A percentile compares a stretch with the other conserved stretches of the same genome.
These are phyloP conservation scores for Gymnarchus niloticus DNA, from an alignment of 2,113 vertebrate genomes.

Conservation along the genomic window DNA sequence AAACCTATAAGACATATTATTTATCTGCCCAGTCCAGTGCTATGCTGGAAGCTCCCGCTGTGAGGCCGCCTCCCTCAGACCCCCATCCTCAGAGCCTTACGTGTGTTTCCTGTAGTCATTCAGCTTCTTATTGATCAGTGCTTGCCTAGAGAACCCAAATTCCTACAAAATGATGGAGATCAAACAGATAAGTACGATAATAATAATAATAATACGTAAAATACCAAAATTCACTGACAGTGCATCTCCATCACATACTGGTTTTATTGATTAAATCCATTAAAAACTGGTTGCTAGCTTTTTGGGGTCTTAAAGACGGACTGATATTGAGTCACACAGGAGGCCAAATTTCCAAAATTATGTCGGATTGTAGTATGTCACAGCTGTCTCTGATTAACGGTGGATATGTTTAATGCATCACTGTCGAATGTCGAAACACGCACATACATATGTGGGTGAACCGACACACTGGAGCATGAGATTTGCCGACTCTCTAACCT, in stretches of 20 bases:
- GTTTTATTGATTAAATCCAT: not conserved
- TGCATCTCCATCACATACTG: not conserved
- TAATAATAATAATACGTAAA: not conserved
- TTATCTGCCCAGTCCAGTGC: too few relatives aligned
- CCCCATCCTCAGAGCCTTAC: constrained; percentile 40
- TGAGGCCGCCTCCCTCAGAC: too few relatives aligned
- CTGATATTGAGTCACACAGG: not conserved
- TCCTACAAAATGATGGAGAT: constrained; percentile 64
- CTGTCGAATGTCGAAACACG: too few relatives aligned
- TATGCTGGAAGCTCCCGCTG: too few relatives aligned
- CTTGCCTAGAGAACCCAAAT: constrained; percentile 85
- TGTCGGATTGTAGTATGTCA: not conserved
- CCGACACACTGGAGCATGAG: not conserved
- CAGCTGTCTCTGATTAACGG: not conserved
- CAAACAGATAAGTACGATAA: not conserved
- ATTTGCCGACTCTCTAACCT: constrained; percentile 64
- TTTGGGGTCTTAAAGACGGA: not conserved
- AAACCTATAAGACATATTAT: too few relatives aligned
- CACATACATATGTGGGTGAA: not conserved
- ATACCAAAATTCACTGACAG: not conserved
- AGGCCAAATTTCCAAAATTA: not conserved
- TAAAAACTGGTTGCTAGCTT: not conserved
- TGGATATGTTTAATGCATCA: not conserved
- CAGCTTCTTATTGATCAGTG: constrained; percentile 94
- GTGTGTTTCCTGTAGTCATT: constrained; percentile 88